phyloP scores from a whole-genome alignment of 2,113 vertebrate species.

The Brachyhypopomus occidentalis region DNA sequence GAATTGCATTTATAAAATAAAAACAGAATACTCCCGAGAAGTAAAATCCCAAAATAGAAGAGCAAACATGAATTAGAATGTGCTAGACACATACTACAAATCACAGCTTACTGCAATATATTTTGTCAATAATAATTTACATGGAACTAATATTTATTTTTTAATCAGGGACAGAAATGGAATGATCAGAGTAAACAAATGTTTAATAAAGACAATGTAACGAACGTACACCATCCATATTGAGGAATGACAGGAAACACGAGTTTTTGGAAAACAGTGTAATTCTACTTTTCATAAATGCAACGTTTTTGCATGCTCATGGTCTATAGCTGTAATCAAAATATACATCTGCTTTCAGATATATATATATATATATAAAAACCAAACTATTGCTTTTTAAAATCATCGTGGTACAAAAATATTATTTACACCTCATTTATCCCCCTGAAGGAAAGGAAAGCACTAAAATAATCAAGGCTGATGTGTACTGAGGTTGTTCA shows the following conservation, averaged over 20 bases:
- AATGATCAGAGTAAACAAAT: constrained; percentile 52
- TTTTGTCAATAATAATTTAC: too few species aligned
- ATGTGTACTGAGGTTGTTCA: constrained; percentile 27
- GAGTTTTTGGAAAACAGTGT: constrained; percentile 20
- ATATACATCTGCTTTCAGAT: constrained; percentile 68
- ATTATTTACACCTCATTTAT: constrained; percentile 64
- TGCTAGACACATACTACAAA: too few species aligned
- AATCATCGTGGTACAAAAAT: constrained; percentile 67
- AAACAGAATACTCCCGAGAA: too few species aligned
- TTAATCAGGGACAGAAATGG: background rate
- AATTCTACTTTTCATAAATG: constrained; percentile 50
- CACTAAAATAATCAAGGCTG: constrained; percentile 34
- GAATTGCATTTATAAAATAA: too few species aligned
- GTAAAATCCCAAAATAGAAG: too few species aligned
- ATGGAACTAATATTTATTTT: background rate
- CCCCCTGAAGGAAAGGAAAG: constrained; percentile 24
- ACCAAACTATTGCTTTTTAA: constrained; percentile 60
- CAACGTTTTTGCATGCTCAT: constrained; percentile 55
- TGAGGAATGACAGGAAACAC: constrained; percentile 45
- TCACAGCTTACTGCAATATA: too few species aligned
- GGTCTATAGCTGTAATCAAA: constrained; percentile 68
- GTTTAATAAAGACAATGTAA: constrained; percentile 62
- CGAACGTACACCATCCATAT: constrained; percentile 42
- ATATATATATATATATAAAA: constrained; percentile 66
- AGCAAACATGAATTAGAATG: too few species aligned